Percentiles rank a stretch among this genome's conserved stretches.
Evolutionary conservation across 1,140 invertebrate species (phyloP).

Genomic region (Lucilia sericata): DNA sequence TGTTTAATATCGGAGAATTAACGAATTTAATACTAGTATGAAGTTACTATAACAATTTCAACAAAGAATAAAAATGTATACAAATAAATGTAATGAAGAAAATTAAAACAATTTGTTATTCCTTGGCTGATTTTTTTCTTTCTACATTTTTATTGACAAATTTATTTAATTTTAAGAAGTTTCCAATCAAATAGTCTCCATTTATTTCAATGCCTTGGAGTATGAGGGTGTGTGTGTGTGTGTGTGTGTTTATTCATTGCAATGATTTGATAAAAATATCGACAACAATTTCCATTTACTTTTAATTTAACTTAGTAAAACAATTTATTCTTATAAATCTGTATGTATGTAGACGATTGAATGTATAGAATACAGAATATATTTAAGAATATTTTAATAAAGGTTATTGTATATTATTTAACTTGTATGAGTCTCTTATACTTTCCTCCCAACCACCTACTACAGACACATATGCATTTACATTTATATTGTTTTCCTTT

Average conservation of each 20-base stretch:
- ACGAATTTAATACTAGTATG: too few relatives aligned
- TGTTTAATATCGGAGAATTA: too few relatives aligned
- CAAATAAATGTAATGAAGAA: too few relatives aligned
- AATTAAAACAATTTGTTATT: too few relatives aligned
- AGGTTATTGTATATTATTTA: constrained; percentile 12
- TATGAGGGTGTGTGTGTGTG: too few relatives aligned
- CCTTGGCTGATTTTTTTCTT: too few relatives aligned
- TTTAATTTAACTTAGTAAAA: constrained; percentile 19
- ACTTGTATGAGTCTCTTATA: background rate
- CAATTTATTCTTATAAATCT: background rate
- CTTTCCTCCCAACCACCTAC: background rate
- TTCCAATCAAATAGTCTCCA: too few relatives aligned
- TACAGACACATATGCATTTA: background rate
- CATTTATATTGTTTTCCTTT: background rate
- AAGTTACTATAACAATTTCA: too few relatives aligned
- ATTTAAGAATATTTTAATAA: background rate
- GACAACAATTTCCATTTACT: constrained; percentile 8
- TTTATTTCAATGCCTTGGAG: too few relatives aligned
- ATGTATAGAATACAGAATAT: background rate
- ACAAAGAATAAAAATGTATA: too few relatives aligned
- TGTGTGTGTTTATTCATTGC: background rate
- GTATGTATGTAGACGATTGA: background rate
- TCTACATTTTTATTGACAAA: too few relatives aligned
- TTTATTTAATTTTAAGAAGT: too few relatives aligned
- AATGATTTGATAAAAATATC: constrained; percentile 4